Evolutionary conservation across 2,888 invertebrate genomes (phyloP).

Genomic region (Luperina testacea): DNA sequence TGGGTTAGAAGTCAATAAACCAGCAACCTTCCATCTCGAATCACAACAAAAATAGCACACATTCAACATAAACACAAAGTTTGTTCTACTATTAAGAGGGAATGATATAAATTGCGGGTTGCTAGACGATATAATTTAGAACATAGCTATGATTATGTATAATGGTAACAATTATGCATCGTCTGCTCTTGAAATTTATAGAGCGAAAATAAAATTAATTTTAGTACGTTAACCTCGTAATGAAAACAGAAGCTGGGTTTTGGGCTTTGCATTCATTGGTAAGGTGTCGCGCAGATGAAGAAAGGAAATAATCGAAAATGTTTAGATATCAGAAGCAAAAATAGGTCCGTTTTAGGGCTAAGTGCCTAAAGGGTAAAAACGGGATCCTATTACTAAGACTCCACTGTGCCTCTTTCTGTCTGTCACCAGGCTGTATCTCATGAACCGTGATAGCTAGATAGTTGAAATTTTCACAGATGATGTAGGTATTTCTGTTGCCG

Average conservation of each 20-base stretch:
- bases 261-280: conserved; percentile 26
- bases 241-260: conserved; percentile 18
- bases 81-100: conserved; percentile 23
- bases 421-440: no score
- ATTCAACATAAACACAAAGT: conserved; percentile 1
- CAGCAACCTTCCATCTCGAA: conserved; percentile 9
- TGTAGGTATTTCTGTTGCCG: no score
- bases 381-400: no score
- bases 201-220: conserved; percentile 61
- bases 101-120: conserved; percentile 40
- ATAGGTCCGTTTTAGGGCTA: background rate
- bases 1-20: conserved; percentile 19
- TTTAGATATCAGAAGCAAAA: background rate
- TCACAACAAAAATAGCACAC: conserved; percentile 16
- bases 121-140: conserved; percentile 43
- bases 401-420: no score
- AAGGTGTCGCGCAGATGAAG: conserved; percentile 1
- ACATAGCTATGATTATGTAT: conserved; percentile 49
- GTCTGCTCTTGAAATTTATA: conserved; percentile 65
- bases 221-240: conserved; percentile 61
- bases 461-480: no score
- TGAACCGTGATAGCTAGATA: no score
- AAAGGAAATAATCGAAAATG: background rate
- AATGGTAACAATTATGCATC: conserved; percentile 59
- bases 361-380: no score